Evolutionary conservation across 1,140 invertebrate genomes (phyloP).

Genomic region (Colletes gigas): DNA sequence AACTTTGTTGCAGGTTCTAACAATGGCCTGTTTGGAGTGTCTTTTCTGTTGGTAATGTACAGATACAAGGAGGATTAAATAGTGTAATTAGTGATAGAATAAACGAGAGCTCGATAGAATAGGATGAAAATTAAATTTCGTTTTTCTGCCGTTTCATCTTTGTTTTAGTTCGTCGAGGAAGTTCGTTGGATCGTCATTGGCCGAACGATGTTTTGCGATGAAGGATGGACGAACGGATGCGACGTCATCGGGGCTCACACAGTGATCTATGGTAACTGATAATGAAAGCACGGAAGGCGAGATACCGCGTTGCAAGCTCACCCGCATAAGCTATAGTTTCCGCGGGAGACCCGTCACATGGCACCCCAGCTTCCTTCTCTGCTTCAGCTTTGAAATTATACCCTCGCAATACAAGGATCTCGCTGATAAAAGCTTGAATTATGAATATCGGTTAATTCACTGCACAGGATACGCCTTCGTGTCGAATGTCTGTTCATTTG

Average conservation of each 20-base stretch:
- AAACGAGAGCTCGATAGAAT: no score
- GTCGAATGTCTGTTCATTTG: no score
- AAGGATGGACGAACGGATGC: constrained; percentile 76
- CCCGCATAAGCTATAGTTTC: constrained; percentile 70
- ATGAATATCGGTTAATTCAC: constrained; percentile 74
- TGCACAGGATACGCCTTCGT: constrained; percentile 1
- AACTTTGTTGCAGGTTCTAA: no score
- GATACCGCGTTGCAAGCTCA: constrained; percentile 61
- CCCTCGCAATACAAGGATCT: constrained; percentile 66
- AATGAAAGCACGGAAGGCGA: constrained; percentile 77
- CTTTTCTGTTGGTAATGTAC: no score
- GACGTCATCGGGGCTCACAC: constrained; percentile 69
- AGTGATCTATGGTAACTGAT: constrained; percentile 79
- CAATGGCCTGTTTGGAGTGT: no score
- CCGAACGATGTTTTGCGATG: constrained; percentile 56
- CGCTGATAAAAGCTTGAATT: constrained; percentile 75
- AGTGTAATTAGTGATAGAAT: no score
- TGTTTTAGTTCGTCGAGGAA: no score
- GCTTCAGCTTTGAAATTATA: constrained; percentile 67
- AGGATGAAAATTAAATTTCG: no score
- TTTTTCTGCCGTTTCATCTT: no score
- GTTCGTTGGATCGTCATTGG: no score
- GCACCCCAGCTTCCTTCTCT: constrained; percentile 46
- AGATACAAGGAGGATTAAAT: no score
- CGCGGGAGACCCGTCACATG: constrained; percentile 64